phyloP scores from a whole-genome alignment of 2,113 vertebrate species.

The Apteryx mantelli region DNA sequence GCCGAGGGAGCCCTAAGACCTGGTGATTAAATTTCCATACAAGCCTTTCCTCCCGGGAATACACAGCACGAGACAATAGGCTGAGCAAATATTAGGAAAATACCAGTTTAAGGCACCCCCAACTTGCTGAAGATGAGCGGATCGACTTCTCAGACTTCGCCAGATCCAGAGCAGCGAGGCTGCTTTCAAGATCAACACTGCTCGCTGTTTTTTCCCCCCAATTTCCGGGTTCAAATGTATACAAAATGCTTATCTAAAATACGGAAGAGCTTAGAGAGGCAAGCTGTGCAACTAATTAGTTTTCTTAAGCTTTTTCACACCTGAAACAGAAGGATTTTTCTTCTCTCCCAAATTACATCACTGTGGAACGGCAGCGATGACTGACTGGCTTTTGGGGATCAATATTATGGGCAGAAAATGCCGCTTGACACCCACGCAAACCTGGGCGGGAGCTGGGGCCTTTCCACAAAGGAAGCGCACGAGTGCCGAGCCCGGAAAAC shows the following conservation, averaged over 20 bases:
- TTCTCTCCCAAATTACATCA: background rate
- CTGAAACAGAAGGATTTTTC: background rate
- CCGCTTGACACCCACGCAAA: background rate
- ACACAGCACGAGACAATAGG: background rate
- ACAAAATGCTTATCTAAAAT: constrained; percentile 50
- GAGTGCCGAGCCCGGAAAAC: background rate
- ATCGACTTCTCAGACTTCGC: constrained; percentile 66
- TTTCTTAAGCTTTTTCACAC: background rate
- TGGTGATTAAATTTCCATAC: constrained; percentile 9
- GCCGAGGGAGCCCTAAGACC: background rate
- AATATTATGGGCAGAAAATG: background rate
- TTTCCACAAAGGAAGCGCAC: background rate
- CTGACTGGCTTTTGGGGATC: background rate
- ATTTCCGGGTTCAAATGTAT: background rate
- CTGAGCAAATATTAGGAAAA: constrained; percentile 70
- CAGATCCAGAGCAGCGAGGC: background rate
- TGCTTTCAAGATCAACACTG: constrained; percentile 4
- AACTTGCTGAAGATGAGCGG: constrained; percentile 46
- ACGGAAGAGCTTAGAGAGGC: background rate
- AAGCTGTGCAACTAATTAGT: constrained; percentile 62
- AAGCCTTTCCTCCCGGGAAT: constrained; percentile 10
- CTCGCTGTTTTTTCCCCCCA: background rate
- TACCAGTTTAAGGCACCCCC: constrained; percentile 39
- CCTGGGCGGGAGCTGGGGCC: background rate
- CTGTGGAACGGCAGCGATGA: background rate